Percentiles rank a stretch among this genome's conserved stretches.
Conservation (phyloP, 2,113 vertebrate species). For the Pantherophis guttatus region DNA sequence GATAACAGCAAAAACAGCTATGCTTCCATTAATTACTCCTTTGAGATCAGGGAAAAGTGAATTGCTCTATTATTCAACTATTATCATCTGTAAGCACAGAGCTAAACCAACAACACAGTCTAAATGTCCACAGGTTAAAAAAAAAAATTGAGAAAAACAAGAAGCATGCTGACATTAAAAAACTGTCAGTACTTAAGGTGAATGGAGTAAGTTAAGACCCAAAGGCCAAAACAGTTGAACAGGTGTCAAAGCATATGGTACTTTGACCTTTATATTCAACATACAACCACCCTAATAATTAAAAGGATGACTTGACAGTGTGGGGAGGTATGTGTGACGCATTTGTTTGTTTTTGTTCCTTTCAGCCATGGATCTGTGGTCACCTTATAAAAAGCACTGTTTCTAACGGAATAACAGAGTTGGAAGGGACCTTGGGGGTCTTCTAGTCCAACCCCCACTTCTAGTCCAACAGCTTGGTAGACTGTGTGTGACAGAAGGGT, state of each 20-base stretch:
- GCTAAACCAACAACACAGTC: neutral
- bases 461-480: neutral
- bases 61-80: neutral
- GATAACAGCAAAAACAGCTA: neutral
- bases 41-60: neutral
- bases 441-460: neutral
- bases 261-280: constrained; percentile 23
- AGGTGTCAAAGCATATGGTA: constrained; percentile 3
- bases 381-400: neutral
- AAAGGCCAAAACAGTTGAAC: constrained; percentile 36
- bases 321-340: neutral
- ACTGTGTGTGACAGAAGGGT: neutral
- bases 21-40: neutral
- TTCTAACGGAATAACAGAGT: neutral
- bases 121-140: neutral
- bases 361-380: fast-evolving
- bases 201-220: neutral
- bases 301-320: neutral
- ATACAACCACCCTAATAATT: neutral
- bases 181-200: constrained; percentile 13
- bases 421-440: neutral
- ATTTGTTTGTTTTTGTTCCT: neutral
- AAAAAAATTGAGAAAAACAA: neutral
- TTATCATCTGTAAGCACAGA: neutral
- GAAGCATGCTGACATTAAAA: constrained; percentile 9